Percentiles rank a stretch among this genome's conserved stretches.
Evolutionary conservation across 1,140 invertebrate genomes (phyloP).

Genomic region (Aphidius ervi): DNA sequence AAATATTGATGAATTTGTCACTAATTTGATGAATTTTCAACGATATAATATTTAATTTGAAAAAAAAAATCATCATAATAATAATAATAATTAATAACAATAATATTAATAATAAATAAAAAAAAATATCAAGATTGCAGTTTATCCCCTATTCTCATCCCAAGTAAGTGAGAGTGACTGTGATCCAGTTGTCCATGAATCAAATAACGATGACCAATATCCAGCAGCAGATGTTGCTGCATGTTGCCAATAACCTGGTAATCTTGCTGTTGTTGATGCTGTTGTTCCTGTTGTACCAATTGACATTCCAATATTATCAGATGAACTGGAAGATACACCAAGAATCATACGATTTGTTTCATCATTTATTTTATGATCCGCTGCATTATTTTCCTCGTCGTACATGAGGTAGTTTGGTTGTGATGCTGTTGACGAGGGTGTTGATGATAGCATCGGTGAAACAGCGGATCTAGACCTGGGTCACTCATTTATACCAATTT

Average conservation of each 20-base stretch:
- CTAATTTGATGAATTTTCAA: too few species aligned
- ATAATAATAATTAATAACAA: too few species aligned
- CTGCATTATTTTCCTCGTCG: slow-evolving; percentile 45
- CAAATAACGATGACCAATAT: slow-evolving; percentile 48
- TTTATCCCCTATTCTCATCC: slow-evolving; percentile 43
- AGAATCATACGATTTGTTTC: slow-evolving; percentile 23
- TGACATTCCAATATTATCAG: slow-evolving; percentile 28
- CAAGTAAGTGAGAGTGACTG: slow-evolving; percentile 41
- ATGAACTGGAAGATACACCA: slow-evolving; percentile 15
- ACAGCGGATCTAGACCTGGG: slow-evolving; percentile 51
- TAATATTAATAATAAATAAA: too few species aligned
- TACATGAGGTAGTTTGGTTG: slow-evolving; percentile 47
- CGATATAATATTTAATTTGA: too few species aligned
- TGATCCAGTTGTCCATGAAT: slow-evolving; percentile 46
- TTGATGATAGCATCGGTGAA: slow-evolving; percentile 48
- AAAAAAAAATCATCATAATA: too few species aligned
- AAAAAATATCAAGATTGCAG: too few species aligned
- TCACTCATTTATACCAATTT: slow-evolving; percentile 40
- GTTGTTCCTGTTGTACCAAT: slow-evolving; percentile 26
- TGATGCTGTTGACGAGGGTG: slow-evolving; percentile 48
- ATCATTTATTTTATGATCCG: slow-evolving; percentile 44
- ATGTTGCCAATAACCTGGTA: slow-evolving; percentile 49
- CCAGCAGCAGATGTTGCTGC: slow-evolving; percentile 36
- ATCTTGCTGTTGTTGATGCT: slow-evolving; percentile 26
- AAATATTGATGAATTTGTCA: too few species aligned